Conservation (phyloP, 2,888 invertebrate species). For the Phortica okadai region DNA sequence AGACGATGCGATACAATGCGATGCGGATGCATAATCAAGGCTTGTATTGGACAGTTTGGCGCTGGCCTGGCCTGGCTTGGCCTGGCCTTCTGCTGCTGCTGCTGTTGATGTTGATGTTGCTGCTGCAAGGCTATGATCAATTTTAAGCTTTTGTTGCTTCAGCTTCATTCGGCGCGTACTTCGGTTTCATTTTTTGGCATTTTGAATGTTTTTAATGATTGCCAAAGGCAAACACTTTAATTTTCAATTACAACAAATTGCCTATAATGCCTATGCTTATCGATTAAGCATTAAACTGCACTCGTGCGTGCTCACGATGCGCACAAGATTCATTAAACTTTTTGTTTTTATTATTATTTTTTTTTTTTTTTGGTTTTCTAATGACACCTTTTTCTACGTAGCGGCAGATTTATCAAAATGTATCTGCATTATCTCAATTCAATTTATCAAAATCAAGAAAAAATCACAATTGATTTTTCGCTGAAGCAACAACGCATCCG, state of each 20-base stretch:
- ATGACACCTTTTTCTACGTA: slow-evolving; percentile 57
- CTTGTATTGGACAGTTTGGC: background rate
- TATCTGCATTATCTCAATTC: slow-evolving; percentile 64
- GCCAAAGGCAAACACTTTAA: slow-evolving; percentile 71
- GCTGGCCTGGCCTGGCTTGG: background rate
- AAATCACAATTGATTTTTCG: slow-evolving; percentile 63
- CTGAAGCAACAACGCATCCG: background rate
- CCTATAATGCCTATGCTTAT: slow-evolving; percentile 70
- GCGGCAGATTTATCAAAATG: slow-evolving; percentile 56
- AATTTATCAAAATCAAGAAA: slow-evolving; percentile 70
- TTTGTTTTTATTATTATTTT: too few relatives aligned
- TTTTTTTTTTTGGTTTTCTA: slow-evolving; percentile 46
- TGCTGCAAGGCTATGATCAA: slow-evolving; percentile 11
- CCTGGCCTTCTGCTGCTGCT: too few relatives aligned
- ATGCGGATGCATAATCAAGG: background rate
- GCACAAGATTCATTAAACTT: background rate
- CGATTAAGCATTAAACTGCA: slow-evolving; percentile 40
- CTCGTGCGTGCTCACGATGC: background rate
- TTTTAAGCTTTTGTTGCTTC: background rate
- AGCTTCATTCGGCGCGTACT: background rate
- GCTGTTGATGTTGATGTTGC: background rate
- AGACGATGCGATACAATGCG: slow-evolving; percentile 47
- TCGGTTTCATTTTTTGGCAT: background rate
- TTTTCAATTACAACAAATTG: slow-evolving; percentile 71
- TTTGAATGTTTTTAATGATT: slow-evolving; percentile 53